Evolutionary conservation across 2,888 invertebrate species (phyloP).

Genomic region (Liopterus haemorrhoidalis): DNA sequence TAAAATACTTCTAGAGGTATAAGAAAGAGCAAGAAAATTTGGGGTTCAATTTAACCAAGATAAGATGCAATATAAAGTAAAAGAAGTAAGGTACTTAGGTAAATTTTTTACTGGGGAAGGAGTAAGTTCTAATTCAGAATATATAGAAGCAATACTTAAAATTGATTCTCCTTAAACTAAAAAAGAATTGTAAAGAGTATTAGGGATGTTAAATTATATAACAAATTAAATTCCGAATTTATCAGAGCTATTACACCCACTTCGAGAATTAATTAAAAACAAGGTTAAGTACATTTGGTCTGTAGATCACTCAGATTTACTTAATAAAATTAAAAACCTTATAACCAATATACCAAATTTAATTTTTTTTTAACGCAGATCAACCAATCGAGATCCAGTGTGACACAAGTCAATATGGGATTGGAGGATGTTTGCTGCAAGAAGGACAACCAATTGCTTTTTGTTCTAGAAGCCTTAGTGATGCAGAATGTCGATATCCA

Average conservation of each 20-base stretch:
- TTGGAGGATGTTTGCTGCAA: neutral
- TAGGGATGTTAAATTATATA: constrained; percentile 6
- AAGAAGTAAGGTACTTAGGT: no score
- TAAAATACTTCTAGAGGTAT: no score
- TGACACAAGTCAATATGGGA: constrained; percentile 28
- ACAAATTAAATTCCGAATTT: constrained; percentile 29
- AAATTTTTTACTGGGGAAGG: no score
- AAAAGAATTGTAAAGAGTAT: constrained; percentile 4
- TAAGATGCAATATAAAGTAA: no score
- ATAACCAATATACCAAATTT: constrained; percentile 27
- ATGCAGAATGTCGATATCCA: neutral
- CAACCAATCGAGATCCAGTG: constrained; percentile 26
- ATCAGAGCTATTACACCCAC: constrained; percentile 23
- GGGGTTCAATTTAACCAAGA: no score
- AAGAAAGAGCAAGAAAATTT: no score
- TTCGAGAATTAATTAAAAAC: constrained; percentile 31
- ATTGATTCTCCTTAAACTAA: constrained; percentile 10
- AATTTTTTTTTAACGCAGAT: constrained; percentile 28
- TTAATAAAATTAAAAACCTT: constrained; percentile 29
- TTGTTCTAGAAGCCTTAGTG: constrained; percentile 17
- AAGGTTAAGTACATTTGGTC: constrained; percentile 29
- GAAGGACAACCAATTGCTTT: constrained; percentile 28
- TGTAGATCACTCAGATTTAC: constrained; percentile 24
- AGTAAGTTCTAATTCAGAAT: no score
- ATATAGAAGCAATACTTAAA: no score